Evolutionary conservation across 2,797 vertebrate species (phyloP).

Genomic region (Sciurus vulgaris): DNA sequence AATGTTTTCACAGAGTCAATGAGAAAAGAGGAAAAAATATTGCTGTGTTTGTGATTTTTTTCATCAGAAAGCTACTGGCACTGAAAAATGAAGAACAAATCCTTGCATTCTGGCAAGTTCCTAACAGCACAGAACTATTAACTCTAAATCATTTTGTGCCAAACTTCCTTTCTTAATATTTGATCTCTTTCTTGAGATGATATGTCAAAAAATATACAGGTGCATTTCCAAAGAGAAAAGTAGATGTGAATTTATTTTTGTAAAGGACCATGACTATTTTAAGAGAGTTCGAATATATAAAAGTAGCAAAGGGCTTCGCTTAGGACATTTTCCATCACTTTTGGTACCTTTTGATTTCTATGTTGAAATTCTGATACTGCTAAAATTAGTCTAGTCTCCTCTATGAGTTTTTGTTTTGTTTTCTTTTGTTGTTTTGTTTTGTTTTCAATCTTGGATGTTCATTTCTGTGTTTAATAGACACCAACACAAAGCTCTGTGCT

Average conservation of each 20-base stretch:
- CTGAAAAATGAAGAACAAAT: slow-evolving; percentile 74
- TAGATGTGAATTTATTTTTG: not conserved
- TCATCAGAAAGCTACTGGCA: slow-evolving; percentile 72
- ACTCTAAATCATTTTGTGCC: slow-evolving; percentile 63
- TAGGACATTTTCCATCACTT: not conserved
- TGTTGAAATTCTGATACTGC: not conserved
- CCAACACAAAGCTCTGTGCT: not conserved
- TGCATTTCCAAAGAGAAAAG: slow-evolving; percentile 23
- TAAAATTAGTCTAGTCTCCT: not conserved
- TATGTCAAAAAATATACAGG: not conserved
- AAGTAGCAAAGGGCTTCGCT: not conserved
- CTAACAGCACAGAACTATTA: slow-evolving; percentile 62
- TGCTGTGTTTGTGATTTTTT: slow-evolving; percentile 77
- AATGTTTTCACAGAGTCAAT: slow-evolving; percentile 71
- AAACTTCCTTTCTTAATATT: slow-evolving; percentile 35
- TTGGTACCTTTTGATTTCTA: not conserved
- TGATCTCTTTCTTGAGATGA: slow-evolving; percentile 61
- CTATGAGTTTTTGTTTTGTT: too few species aligned
- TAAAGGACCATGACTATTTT: not conserved
- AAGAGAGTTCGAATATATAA: not conserved
- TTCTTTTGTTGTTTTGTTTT: not conserved
- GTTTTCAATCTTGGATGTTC: not conserved
- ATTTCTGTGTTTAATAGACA: not conserved
- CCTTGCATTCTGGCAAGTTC: slow-evolving; percentile 66
- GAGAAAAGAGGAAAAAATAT: slow-evolving; percentile 42